These are phyloP conservation scores for Stomatorhinus ivindoensis DNA, from an alignment of 2,113 vertebrate species.

Conservation along the genomic window DNA sequence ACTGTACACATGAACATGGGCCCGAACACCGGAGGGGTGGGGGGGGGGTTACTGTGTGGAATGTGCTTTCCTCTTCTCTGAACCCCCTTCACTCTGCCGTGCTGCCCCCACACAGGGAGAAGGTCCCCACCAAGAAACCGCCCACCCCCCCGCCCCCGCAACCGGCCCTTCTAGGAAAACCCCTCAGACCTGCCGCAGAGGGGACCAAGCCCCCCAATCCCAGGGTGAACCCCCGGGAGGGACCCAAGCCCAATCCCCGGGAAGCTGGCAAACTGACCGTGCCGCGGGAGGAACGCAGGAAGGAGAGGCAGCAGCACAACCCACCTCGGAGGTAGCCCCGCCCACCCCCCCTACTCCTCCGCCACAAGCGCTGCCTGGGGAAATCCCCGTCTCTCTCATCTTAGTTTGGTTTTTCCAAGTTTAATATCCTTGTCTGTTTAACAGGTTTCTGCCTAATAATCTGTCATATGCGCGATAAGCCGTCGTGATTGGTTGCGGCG, in stretches of 20 bases:
- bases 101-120: conserved; percentile 69
- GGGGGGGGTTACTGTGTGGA: not conserved
- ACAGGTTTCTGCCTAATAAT: not conserved
- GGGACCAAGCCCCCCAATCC: conserved; percentile 61
- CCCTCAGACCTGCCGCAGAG: conserved; percentile 58
- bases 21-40: not conserved
- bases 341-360: not conserved
- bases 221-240: conserved; percentile 38
- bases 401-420: not conserved
- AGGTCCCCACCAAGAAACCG: conserved; percentile 72
- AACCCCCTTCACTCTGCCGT: conserved; percentile 46
- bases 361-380: not conserved
- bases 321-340: conserved; percentile 74
- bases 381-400: not conserved
- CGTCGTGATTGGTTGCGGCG: not conserved
- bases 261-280: conserved; percentile 52
- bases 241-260: conserved; percentile 47
- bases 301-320: conserved; percentile 71
- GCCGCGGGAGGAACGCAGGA: conserved; percentile 72
- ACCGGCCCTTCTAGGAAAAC: conserved; percentile 55
- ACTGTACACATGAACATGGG: not conserved
- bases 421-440: not conserved
- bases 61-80: conserved; percentile 26
- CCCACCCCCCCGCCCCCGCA: conserved; percentile 64
- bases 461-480: not conserved